Evolutionary conservation across 2,888 invertebrate genomes (phyloP).

Genomic region (Oithona nana): DNA sequence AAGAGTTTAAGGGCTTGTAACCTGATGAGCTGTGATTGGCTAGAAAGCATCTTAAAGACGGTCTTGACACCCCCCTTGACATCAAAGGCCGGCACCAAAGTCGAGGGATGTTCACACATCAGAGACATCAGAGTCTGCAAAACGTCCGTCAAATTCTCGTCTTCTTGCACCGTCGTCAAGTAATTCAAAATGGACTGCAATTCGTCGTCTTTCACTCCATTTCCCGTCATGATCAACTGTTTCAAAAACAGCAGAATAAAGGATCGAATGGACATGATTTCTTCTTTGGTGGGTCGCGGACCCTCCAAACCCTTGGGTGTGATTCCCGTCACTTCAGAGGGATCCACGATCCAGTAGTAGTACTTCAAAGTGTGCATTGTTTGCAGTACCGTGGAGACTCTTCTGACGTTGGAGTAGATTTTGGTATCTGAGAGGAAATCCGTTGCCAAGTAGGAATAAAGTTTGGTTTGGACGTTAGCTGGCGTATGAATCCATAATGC

Average conservation of each 20-base stretch:
- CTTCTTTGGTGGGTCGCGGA: slow-evolving; percentile 72
- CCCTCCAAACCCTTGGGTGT: slow-evolving; percentile 79
- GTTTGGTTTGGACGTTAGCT: slow-evolving; percentile 71
- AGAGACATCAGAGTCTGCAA: slow-evolving; percentile 87
- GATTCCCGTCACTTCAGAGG: slow-evolving; percentile 80
- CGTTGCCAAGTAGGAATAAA: slow-evolving; percentile 95
- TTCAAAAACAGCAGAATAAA: slow-evolving; percentile 87
- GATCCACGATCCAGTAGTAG: slow-evolving; percentile 97
- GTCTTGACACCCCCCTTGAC: slow-evolving; percentile 87
- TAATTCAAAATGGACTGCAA: slow-evolving; percentile 95
- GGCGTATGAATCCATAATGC: slow-evolving; percentile 97
- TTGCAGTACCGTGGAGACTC: slow-evolving; percentile 91
- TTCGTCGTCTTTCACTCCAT: slow-evolving; percentile 95
- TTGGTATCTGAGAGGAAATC: slow-evolving; percentile 94
- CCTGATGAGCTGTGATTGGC: slow-evolving; percentile 85
- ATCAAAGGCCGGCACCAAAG: slow-evolving; percentile 98
- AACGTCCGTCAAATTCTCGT: slow-evolving; percentile 95
- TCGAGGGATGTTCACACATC: slow-evolving; percentile 95
- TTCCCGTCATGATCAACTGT: slow-evolving; percentile 87
- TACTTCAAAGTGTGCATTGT: slow-evolving; percentile 96
- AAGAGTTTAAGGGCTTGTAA: slow-evolving; percentile 87
- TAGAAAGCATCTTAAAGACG: slow-evolving; percentile 87
- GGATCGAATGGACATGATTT: slow-evolving; percentile 35
- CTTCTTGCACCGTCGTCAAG: slow-evolving; percentile 93
- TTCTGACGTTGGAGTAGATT: slow-evolving; percentile 83